Percentiles rank a stretch among this genome's conserved stretches.
Conservation (phyloP, 2,888 invertebrate genomes). For the Sminthurinus aureus region DNA sequence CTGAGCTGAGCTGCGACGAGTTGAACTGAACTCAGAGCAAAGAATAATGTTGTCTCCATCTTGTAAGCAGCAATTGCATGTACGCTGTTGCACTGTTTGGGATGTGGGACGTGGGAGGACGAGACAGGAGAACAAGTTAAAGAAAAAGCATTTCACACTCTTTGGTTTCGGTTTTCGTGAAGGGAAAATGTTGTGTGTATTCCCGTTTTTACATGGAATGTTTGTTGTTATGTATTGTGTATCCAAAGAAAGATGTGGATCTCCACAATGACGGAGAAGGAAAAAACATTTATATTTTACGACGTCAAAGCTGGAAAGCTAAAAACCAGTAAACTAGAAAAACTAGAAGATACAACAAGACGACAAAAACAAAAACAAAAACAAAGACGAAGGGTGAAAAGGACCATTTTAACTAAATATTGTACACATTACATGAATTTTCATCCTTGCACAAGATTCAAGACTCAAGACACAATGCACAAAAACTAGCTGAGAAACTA, state of each 20-base stretch:
- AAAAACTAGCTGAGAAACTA: too few relatives aligned
- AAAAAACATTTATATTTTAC: conserved; percentile 5
- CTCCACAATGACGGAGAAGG: background rate
- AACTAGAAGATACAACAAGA: background rate
- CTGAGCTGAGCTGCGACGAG: background rate
- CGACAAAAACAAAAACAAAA: background rate
- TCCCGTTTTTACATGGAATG: too few relatives aligned
- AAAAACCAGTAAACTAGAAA: background rate
- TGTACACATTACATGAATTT: background rate
- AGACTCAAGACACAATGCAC: too few relatives aligned
- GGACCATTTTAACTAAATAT: conserved; percentile 2
- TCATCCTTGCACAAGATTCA: too few relatives aligned
- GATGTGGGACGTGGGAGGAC: too few relatives aligned
- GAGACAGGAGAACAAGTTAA: too few relatives aligned
- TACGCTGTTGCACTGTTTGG: too few relatives aligned
- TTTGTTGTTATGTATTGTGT: background rate
- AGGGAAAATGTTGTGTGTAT: too few relatives aligned
- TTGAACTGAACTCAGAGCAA: too few relatives aligned
- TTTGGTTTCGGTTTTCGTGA: too few relatives aligned
- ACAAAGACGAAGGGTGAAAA: background rate
- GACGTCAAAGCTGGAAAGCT: conserved; percentile 6
- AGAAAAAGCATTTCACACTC: too few relatives aligned
- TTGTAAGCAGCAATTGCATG: background rate
- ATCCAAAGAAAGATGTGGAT: background rate
- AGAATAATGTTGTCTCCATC: background rate